phyloP scores from a whole-genome alignment of 2,888 invertebrate genomes.

The Hemistola chrysoprasaria region DNA sequence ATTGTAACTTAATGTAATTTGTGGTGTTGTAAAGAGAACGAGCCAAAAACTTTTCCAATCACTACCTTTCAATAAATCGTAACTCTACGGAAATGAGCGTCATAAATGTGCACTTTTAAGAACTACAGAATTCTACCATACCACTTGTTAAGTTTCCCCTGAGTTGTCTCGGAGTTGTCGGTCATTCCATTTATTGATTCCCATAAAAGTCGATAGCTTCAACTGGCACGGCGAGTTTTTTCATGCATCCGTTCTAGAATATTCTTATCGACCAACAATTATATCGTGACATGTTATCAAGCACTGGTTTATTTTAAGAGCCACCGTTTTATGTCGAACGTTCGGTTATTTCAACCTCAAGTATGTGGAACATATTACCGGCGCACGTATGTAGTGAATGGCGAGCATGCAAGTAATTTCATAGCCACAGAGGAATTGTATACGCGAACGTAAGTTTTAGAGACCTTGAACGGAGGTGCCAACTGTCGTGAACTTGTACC shows the following conservation, averaged over 20 bases:
- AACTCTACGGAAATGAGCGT: constrained; percentile 7
- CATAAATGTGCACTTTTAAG: constrained; percentile 4
- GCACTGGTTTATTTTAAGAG: constrained; percentile 25
- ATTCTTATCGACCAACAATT: constrained; percentile 22
- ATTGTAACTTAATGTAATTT: too few species aligned
- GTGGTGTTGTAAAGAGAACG: too few species aligned
- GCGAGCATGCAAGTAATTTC: constrained; percentile 45
- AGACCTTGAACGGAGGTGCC: constrained; percentile 53
- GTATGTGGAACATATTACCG: constrained; percentile 36
- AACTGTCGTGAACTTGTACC: constrained; percentile 45
- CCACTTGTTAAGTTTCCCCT: constrained; percentile 2
- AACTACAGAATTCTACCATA: constrained; percentile 5
- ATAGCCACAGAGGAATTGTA: constrained; percentile 47
- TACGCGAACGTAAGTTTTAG: constrained; percentile 49
- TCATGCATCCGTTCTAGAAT: constrained; percentile 21
- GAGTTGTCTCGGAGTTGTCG: constrained; percentile 16
- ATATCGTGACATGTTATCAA: constrained; percentile 11
- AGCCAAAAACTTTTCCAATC: too few species aligned
- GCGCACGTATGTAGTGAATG: constrained; percentile 44
- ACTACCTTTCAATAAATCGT: neutral
- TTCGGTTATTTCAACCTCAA: constrained; percentile 38
- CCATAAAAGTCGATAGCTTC: constrained; percentile 24
- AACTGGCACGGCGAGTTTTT: constrained; percentile 22
- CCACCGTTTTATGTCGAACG: constrained; percentile 35
- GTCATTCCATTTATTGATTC: constrained; percentile 27